phyloP scores from a whole-genome alignment of 2,797 vertebrate species.

The Platyrinchus mystaceus region DNA sequence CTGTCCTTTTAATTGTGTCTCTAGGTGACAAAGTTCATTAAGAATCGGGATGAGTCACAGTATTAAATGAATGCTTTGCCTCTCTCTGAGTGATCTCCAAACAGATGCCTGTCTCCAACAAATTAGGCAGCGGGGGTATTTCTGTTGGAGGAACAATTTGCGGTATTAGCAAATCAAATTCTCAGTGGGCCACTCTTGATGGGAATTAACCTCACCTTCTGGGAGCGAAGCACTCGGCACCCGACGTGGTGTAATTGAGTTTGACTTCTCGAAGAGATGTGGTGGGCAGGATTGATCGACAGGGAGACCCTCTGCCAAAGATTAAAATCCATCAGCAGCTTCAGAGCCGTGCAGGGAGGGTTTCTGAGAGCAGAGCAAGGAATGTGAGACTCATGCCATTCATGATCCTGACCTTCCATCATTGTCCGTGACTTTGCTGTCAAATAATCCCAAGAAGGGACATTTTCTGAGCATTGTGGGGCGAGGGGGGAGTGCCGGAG shows the following conservation, averaged over 20 bases:
- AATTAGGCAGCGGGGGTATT: neutral
- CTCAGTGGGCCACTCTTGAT: neutral
- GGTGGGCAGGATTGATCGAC: neutral
- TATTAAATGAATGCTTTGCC: neutral
- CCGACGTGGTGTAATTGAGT: neutral
- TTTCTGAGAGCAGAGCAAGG: neutral
- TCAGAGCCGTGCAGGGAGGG: accelerated
- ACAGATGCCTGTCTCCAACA: neutral
- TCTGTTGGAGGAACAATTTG: constrained; percentile 31
- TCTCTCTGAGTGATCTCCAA: neutral
- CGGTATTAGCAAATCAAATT: constrained; percentile 33
- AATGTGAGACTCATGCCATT: accelerated
- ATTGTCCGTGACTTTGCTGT: neutral
- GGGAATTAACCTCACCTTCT: constrained; percentile 42
- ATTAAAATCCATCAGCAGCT: neutral
- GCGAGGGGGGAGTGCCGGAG: neutral
- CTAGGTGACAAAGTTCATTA: neutral
- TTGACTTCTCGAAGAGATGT: neutral
- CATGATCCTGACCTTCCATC: accelerated
- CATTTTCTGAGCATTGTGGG: accelerated
- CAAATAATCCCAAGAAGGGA: neutral
- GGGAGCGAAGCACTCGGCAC: neutral
- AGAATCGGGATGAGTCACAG: neutral
- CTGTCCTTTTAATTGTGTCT: neutral
- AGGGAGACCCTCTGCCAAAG: neutral